Conservation (phyloP, 2,113 vertebrate genomes). For the Phyllostomus hastatus region DNA sequence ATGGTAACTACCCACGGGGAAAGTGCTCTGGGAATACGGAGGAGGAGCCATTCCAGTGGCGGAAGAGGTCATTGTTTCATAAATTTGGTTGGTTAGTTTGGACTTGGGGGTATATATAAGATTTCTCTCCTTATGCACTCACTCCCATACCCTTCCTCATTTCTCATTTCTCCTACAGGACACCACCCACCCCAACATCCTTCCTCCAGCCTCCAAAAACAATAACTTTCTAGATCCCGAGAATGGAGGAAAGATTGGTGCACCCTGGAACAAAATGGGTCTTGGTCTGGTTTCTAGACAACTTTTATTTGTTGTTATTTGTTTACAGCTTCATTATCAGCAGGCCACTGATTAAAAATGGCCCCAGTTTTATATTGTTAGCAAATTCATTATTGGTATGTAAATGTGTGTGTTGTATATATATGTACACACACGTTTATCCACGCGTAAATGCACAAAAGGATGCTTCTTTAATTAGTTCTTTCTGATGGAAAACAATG, state of each 20-base stretch:
- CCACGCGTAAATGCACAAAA: background rate
- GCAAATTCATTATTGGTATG: background rate
- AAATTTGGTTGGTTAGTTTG: background rate
- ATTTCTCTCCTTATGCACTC: background rate
- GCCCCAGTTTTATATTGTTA: background rate
- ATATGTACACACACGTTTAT: background rate
- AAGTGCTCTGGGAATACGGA: background rate
- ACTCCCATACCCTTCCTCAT: background rate
- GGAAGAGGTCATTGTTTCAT: background rate
- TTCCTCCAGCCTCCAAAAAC: background rate
- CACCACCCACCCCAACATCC: background rate
- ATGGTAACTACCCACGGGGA: too few species aligned
- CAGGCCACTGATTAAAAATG: background rate
- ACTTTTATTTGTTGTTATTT: background rate
- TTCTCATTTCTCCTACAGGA: background rate
- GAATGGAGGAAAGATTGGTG: background rate
- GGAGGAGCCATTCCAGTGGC: rapidly evolving
- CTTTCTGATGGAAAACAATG: background rate
- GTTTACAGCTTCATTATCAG: background rate
- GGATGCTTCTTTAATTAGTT: background rate
- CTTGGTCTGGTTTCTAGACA: background rate
- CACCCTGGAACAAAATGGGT: background rate
- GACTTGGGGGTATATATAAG: background rate
- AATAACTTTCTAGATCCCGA: background rate
- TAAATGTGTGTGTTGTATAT: background rate